A percentile compares a stretch with the other conserved stretches of the same genome.
Conservation (phyloP, 1,140 invertebrate genomes). For the Trichonephila clavata region DNA sequence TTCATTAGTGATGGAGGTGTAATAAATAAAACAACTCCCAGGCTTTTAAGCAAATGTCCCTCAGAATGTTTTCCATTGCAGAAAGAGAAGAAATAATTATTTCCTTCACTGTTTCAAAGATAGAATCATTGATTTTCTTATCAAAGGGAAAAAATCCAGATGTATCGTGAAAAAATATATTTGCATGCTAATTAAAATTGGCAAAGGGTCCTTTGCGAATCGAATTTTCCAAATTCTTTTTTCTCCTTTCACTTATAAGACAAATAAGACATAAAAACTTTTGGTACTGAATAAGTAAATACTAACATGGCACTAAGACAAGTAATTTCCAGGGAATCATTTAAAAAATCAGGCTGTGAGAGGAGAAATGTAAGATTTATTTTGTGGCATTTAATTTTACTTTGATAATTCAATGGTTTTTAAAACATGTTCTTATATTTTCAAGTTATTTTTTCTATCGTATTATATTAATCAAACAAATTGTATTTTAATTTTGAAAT, state of each 20-base stretch:
- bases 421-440: too few relatives aligned
- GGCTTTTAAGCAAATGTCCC: conserved; percentile 9
- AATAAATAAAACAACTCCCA: not conserved
- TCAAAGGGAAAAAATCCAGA: not conserved
- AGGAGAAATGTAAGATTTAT: too few relatives aligned
- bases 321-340: too few relatives aligned
- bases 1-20: not conserved
- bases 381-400: too few relatives aligned
- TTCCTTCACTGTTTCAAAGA: not conserved
- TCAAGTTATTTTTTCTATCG: too few relatives aligned
- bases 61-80: not conserved
- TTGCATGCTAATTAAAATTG: conserved; percentile 33
- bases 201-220: not conserved
- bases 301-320: not conserved
- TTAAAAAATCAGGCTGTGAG: too few relatives aligned
- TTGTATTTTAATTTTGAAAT: too few relatives aligned
- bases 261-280: not conserved
- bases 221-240: not conserved
- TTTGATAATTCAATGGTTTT: too few relatives aligned
- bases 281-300: not conserved
- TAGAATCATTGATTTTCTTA: not conserved
- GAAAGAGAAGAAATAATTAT: conserved; percentile 17
- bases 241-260: not conserved
- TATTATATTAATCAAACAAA: too few relatives aligned
- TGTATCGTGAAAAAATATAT: not conserved